A percentile compares a stretch with the other conserved stretches of the same genome.
Conservation (phyloP, 2,888 invertebrate species). For the Sphaerophoria rueppellii region DNA sequence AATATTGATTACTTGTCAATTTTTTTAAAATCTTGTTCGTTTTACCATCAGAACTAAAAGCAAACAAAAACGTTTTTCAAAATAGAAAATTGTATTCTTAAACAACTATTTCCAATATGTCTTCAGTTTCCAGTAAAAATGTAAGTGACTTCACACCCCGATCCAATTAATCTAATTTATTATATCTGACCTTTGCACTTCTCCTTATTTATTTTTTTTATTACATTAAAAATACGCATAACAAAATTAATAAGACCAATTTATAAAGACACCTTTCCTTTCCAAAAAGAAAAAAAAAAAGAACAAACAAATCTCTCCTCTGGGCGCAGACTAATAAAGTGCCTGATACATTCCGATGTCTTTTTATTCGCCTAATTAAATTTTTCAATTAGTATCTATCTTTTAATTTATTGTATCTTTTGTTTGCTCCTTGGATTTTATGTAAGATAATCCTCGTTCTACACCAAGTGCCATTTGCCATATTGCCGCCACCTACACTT, state of each 20-base stretch:
- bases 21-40: too few relatives aligned
- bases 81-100: too few relatives aligned
- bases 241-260: neutral
- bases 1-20: too few relatives aligned
- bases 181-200: neutral
- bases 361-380: constrained; percentile 15
- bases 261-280: neutral
- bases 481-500: neutral
- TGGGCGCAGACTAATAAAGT: neutral
- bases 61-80: too few relatives aligned
- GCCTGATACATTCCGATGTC: constrained; percentile 3
- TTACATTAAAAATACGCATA: neutral
- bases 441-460: constrained; percentile 4
- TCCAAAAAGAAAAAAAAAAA: neutral
- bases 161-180: neutral
- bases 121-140: neutral
- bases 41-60: too few relatives aligned
- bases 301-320: neutral
- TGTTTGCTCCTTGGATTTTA: neutral
- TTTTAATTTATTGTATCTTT: constrained; percentile 9
- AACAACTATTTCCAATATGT: neutral
- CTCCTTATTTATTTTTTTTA: neutral
- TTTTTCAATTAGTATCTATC: constrained; percentile 14
- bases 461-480: neutral
- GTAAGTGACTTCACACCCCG: neutral